Percentiles rank a stretch among this genome's conserved stretches.
These are phyloP conservation scores for Megaceryle alcyon DNA, from an alignment of 2,797 vertebrate species.

Conservation along the genomic window DNA sequence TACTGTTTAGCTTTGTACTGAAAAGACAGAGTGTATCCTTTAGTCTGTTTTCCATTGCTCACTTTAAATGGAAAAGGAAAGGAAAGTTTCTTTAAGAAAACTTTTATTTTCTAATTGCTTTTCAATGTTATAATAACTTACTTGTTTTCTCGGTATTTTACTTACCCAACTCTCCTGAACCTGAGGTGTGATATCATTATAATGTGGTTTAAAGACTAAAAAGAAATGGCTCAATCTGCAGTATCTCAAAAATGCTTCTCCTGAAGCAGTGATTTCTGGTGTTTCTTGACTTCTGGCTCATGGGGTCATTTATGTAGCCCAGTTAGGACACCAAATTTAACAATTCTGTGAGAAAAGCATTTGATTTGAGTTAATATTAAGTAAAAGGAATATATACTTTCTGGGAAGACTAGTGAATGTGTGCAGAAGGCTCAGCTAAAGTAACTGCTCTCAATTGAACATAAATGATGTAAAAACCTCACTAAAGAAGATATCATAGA, in stretches of 20 bases:
- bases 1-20: background rate
- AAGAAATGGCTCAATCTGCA: background rate
- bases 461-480: background rate
- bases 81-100: background rate
- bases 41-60: background rate
- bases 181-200: background rate
- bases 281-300: background rate
- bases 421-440: background rate
- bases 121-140: background rate
- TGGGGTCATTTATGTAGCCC: background rate
- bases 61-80: background rate
- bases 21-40: background rate
- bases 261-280: background rate
- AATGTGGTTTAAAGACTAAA: background rate
- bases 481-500: background rate
- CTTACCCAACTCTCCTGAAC: background rate
- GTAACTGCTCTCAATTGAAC: background rate
- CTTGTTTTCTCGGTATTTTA: background rate
- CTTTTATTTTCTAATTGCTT: background rate
- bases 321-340: background rate
- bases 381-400: background rate
- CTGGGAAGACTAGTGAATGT: background rate
- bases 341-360: background rate
- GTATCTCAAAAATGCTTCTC: background rate
- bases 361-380: background rate